These are phyloP conservation scores for Orthosia cruda DNA, from an alignment of 2,888 invertebrate genomes.

Conservation along the genomic window DNA sequence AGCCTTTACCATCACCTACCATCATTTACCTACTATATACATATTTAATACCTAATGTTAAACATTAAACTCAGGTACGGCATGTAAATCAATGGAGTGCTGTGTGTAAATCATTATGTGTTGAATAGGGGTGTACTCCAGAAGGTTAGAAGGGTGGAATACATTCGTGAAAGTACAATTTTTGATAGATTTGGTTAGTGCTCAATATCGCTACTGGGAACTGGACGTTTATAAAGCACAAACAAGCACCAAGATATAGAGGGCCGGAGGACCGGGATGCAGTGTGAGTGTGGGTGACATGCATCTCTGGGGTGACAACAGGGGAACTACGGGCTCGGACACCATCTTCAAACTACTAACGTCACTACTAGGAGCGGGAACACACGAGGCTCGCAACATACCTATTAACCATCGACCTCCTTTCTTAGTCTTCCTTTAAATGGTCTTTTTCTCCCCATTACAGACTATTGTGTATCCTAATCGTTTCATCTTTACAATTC, in stretches of 20 bases:
- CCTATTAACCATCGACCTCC: conserved; percentile 70
- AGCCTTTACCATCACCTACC: conserved; percentile 75
- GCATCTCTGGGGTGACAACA: conserved; percentile 76
- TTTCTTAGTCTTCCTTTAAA: conserved; percentile 69
- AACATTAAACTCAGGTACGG: conserved; percentile 55
- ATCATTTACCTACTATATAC: conserved; percentile 64
- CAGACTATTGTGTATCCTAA: conserved; percentile 57
- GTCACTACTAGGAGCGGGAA: conserved; percentile 72
- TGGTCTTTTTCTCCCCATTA: conserved; percentile 87
- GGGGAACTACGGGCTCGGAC: conserved; percentile 82
- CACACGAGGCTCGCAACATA: conserved; percentile 70
- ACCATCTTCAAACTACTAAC: conserved; percentile 88
- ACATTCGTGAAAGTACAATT: conserved; percentile 48
- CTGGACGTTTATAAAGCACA: conserved; percentile 63
- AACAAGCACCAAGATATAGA: conserved; percentile 66
- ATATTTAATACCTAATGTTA: conserved; percentile 57
- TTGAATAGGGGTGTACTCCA: conserved; percentile 53
- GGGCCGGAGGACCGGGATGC: conserved; percentile 70
- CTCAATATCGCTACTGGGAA: conserved; percentile 47
- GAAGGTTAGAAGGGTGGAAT: conserved; percentile 33
- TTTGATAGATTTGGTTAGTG: conserved; percentile 48
- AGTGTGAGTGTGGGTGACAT: conserved; percentile 76
- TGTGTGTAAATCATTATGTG: conserved; percentile 58
- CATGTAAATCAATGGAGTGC: conserved; percentile 61
- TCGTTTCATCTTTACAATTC: conserved; percentile 43